These are phyloP conservation scores for Platycercus adscitus DNA, from an alignment of 2,113 vertebrate genomes.

Conservation along the genomic window DNA sequence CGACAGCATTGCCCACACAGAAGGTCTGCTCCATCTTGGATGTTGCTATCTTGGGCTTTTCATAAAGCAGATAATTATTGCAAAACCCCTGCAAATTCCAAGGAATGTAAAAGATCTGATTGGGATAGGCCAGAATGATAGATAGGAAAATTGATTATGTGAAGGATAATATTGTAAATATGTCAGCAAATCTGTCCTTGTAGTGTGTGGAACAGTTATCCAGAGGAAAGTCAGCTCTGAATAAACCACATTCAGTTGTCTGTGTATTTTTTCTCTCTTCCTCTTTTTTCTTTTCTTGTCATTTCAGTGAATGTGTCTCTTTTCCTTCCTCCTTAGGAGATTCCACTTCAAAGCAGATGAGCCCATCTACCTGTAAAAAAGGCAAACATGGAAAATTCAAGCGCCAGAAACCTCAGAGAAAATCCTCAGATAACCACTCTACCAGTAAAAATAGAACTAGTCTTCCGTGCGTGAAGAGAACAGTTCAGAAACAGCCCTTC, in stretches of 20 bases:
- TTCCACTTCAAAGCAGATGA: slow-evolving; percentile 50
- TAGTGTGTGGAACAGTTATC: background rate
- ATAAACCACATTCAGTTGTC: background rate
- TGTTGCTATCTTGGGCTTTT: background rate
- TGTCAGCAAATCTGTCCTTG: background rate
- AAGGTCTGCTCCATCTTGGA: background rate
- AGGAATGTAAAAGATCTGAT: background rate
- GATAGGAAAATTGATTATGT: background rate
- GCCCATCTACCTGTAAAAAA: slow-evolving; percentile 66
- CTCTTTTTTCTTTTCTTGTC: background rate
- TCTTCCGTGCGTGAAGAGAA: slow-evolving; percentile 16
- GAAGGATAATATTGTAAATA: background rate
- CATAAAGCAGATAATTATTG: background rate
- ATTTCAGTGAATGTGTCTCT: background rate
- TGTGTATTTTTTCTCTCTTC: background rate
- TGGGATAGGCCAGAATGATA: background rate
- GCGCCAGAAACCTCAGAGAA: slow-evolving; percentile 74
- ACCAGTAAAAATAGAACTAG: slow-evolving; percentile 30
- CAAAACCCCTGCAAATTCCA: background rate
- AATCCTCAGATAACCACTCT: slow-evolving; percentile 65
- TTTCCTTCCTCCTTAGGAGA: slow-evolving; percentile 65
- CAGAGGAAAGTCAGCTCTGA: background rate
- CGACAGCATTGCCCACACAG: background rate
- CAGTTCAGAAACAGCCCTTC: slow-evolving; percentile 38
- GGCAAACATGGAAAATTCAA: slow-evolving; percentile 77